Evolutionary conservation across 2,113 vertebrate genomes (phyloP).

Genomic region (Triplophysa rosa): DNA sequence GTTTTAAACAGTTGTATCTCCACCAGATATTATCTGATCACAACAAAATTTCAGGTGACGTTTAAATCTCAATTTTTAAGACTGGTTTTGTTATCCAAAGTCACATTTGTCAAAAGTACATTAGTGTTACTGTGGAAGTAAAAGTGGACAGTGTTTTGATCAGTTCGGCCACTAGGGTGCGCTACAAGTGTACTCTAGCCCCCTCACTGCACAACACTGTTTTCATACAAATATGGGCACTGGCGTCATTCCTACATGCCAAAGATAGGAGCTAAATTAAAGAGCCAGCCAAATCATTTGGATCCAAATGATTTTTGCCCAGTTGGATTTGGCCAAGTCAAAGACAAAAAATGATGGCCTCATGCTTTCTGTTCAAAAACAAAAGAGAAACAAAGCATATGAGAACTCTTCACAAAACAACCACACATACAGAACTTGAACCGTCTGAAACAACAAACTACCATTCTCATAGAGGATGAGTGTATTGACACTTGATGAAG

Average conservation of each 20-base stretch:
- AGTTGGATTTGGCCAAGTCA: slow-evolving; percentile 72
- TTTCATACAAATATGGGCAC: slow-evolving; percentile 3
- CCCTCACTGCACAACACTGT: slow-evolving; percentile 28
- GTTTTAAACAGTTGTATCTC: too few species aligned
- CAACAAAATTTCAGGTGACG: too few species aligned
- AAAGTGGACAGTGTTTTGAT: neutral
- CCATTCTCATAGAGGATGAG: slow-evolving; percentile 65
- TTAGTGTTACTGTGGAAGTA: neutral
- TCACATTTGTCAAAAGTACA: too few species aligned
- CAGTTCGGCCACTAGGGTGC: slow-evolving; percentile 61
- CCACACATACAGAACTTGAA: slow-evolving; percentile 61
- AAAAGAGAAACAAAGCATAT: slow-evolving; percentile 57
- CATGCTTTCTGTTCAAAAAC: slow-evolving; percentile 70
- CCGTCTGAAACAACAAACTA: slow-evolving; percentile 62
- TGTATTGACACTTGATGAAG: slow-evolving; percentile 69
- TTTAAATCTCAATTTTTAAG: too few species aligned
- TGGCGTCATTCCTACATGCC: neutral
- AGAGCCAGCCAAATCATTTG: neutral
- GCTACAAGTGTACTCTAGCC: slow-evolving; percentile 43
- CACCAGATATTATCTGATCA: too few species aligned
- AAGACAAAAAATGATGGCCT: slow-evolving; percentile 63
- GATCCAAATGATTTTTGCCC: slow-evolving; percentile 56
- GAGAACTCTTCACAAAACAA: slow-evolving; percentile 65
- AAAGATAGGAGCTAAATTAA: slow-evolving; percentile 7
- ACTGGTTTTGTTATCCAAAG: too few species aligned